A percentile compares a stretch with the other conserved stretches of the same genome.
Evolutionary conservation across 2,797 vertebrate species (phyloP).

Genomic region (Geotrypetes seraphini): DNA sequence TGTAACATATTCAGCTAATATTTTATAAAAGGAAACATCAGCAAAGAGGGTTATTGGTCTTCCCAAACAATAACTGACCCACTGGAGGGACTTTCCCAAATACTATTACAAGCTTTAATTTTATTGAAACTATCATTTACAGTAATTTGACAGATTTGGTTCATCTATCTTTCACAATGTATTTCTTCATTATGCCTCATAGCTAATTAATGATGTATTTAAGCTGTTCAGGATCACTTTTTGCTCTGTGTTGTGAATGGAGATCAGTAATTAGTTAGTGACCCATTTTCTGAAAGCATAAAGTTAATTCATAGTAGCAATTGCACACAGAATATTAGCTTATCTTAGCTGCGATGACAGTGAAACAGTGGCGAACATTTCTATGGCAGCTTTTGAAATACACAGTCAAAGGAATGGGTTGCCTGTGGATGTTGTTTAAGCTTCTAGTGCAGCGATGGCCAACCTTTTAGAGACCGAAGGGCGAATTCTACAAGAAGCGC

Average conservation of each 20-base stretch:
- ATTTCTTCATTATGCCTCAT: constrained; percentile 68
- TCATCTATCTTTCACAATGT: constrained; percentile 68
- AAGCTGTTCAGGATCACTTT: constrained; percentile 63
- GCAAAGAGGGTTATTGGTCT: constrained; percentile 54
- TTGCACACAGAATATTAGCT: constrained; percentile 64
- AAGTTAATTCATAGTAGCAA: constrained; percentile 67
- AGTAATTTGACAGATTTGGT: constrained; percentile 63
- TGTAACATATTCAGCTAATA: constrained; percentile 55
- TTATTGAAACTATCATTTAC: constrained; percentile 62
- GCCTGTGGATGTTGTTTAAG: too few relatives aligned
- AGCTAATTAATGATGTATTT: constrained; percentile 66
- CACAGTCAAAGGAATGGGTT: too few relatives aligned
- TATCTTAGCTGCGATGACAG: constrained; percentile 55
- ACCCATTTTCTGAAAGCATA: constrained; percentile 60
- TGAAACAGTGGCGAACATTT: constrained; percentile 41
- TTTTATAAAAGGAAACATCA: constrained; percentile 44
- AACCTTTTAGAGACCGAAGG: too few relatives aligned
- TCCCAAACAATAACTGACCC: constrained; percentile 56
- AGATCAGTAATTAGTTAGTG: constrained; percentile 68
- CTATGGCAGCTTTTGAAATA: too few relatives aligned
- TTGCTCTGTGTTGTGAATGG: constrained; percentile 70
- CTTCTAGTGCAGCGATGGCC: too few relatives aligned
- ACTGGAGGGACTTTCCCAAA: constrained; percentile 60
- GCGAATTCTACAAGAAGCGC: too few relatives aligned
- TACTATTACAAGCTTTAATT: constrained; percentile 65